These are phyloP conservation scores for Euzophera pinguis DNA, from an alignment of 2,888 invertebrate genomes.

Conservation along the genomic window DNA sequence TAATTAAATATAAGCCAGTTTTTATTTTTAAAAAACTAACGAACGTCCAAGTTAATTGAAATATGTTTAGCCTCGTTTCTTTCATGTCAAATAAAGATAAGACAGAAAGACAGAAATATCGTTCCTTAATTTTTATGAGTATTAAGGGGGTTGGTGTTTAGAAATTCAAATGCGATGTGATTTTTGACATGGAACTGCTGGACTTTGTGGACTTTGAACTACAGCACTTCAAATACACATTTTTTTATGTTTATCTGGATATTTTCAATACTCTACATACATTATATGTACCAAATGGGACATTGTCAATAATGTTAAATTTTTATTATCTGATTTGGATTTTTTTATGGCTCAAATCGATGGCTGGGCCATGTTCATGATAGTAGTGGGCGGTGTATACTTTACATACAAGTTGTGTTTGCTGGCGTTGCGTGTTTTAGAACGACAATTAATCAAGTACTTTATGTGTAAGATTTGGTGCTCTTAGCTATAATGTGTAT, in stretches of 20 bases:
- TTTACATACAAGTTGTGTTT: constrained; percentile 8
- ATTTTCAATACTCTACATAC: constrained; percentile 26
- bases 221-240: constrained; percentile 3
- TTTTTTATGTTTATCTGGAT: constrained; percentile 16
- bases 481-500: not conserved
- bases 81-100: too few relatives aligned
- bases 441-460: constrained; percentile 48
- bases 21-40: too few relatives aligned
- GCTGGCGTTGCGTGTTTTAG: constrained; percentile 30
- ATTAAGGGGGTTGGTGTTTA: too few relatives aligned
- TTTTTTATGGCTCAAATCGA: constrained; percentile 53
- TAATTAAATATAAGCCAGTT: too few relatives aligned
- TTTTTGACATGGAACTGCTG: too few relatives aligned
- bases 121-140: too few relatives aligned
- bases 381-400: constrained; percentile 42
- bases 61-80: too few relatives aligned
- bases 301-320: constrained; percentile 56
- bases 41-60: too few relatives aligned
- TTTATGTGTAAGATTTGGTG: constrained; percentile 36
- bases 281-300: constrained; percentile 33
- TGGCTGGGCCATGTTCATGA: constrained; percentile 27
- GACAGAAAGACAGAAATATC: too few relatives aligned
- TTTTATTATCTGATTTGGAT: constrained; percentile 58
- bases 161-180: too few relatives aligned
- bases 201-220: too few relatives aligned